These are phyloP conservation scores for Gorsachius goisagi DNA, from an alignment of 2,113 vertebrate species.

Conservation along the genomic window DNA sequence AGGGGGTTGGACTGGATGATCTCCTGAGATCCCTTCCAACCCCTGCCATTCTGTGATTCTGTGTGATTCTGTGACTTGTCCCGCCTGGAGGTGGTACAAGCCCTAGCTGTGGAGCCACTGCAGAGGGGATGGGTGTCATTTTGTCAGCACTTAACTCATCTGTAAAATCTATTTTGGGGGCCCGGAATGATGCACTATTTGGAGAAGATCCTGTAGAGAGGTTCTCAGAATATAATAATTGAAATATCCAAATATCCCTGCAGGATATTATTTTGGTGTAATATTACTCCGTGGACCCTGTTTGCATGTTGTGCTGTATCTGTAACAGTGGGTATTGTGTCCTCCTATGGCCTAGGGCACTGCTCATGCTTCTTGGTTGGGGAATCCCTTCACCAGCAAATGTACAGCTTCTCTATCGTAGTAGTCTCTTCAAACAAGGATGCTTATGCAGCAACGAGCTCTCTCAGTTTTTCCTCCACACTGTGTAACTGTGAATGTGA, in stretches of 20 bases:
- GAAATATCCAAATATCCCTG: neutral
- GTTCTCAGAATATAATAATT: neutral
- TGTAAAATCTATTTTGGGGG: neutral
- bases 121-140: fast-evolving
- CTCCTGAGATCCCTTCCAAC: too few relatives aligned
- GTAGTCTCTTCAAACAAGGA: neutral
- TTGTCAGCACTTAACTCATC: neutral
- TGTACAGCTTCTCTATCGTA: fast-evolving
- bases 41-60: too few relatives aligned
- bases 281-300: neutral
- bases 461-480: neutral
- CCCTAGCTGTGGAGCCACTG: neutral
- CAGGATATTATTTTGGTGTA: neutral
- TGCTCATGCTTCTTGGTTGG: neutral
- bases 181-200: neutral
- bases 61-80: neutral
- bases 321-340: neutral
- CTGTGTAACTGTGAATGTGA: neutral
- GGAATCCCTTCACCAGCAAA: neutral
- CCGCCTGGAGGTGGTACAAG: neutral
- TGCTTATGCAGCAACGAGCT: neutral
- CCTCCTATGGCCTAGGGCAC: neutral
- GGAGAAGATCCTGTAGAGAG: neutral
- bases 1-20: too few relatives aligned
- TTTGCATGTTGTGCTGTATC: neutral